Evolutionary conservation across 23 tunicate genomes (phyloP), one percentile per base, ranked within the genome.

Genomic region (Botrylloides violaceus): DNA sequence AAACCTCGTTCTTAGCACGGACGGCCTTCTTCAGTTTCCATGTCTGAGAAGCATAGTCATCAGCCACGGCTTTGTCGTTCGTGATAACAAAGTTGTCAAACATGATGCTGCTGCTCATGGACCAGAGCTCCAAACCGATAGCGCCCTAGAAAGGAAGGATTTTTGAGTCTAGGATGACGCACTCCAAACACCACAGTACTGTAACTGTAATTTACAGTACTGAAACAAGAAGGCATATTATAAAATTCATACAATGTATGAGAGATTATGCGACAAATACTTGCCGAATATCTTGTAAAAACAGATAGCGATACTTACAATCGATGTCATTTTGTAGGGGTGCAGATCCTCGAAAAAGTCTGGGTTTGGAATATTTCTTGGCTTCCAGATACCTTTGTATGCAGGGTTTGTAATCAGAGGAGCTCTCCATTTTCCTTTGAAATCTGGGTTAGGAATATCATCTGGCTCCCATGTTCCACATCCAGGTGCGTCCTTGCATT

Each of bases 381-480:
- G 98, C 59, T 84, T 84, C 98, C 98, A 91, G 1, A 79, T 91
- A 50, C 98, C 98, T 32, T 84, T 61, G 82, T 84, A 91, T 1
- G 66, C 73, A 6, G 98, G 98, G 43, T 91, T 91, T 29, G 73
- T 49, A 43, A 91, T 91, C 76, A 57, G 65, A 1, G 98, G 92
- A 2, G 98, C 79, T 9, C 70, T 75, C 98, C 98, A 91, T 79
- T 84, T 91, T 2, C 98, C 98, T 64, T 91, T 84, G 76, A 29
- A 91, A 2, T 48, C 79, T 1, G 98, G 98, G 49, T 91, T 91
- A 33, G 75, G 66, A 36, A 91, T 91, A 75, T 70, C 66, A 1
- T 92, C 92, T 3, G 92, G 86, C 49, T 83, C 92, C 98, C 98
- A 91, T 2, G 83, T 58, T 27, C 98, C 98, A 55, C 98, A 91